Conservation (phyloP, 2,113 vertebrate genomes). For the Fregetta grallaria region DNA sequence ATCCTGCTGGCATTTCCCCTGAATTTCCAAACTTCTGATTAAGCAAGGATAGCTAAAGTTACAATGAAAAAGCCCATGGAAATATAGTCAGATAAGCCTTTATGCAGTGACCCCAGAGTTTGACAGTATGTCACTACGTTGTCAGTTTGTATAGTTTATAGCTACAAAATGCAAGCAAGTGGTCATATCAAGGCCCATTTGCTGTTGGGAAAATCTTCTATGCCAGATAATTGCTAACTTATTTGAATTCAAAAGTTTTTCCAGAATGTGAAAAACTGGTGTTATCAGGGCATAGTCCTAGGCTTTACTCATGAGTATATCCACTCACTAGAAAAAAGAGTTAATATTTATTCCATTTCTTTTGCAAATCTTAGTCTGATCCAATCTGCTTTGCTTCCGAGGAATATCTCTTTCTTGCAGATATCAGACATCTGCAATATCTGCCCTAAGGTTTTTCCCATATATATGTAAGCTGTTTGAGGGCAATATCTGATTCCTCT, state of each 20-base stretch:
- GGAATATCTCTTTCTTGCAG: background rate
- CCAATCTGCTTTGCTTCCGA: background rate
- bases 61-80: background rate
- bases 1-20: background rate
- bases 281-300: background rate
- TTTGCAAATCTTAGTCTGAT: background rate
- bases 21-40: background rate
- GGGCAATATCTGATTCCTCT: background rate
- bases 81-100: background rate
- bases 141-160: background rate
- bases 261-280: background rate
- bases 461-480: background rate
- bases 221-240: background rate
- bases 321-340: background rate
- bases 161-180: background rate
- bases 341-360: background rate
- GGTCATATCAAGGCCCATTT: background rate
- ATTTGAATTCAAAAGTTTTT: background rate
- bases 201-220: background rate
- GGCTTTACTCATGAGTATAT: background rate
- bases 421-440: background rate
- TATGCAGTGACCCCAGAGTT: background rate
- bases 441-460: background rate
- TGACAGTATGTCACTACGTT: background rate
- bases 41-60: background rate